Base-by-base conservation (phyloP, 2,113 vertebrate species). In the Muntiacus muntjak region DNA sequence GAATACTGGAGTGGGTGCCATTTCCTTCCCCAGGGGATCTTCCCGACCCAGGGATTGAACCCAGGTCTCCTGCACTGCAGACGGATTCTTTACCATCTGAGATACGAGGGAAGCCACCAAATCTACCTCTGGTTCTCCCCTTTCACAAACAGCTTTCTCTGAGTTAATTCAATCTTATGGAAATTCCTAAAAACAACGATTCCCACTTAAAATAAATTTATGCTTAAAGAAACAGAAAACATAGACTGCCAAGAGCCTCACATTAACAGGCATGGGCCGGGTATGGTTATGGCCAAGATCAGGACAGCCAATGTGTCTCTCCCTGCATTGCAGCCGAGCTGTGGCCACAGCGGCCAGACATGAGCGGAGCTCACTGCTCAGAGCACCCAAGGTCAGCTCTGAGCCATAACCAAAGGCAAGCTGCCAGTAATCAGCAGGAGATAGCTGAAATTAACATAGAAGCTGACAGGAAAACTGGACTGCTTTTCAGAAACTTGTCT, bases 401-500 rank as follows among this genome's bases (percentile, higher is more conserved):
- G 88, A 97, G 79, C 96, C 90, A 52, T n/a, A 87, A 87, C 87
- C 60, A 25, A 89, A 86, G 92, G 87, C 96, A 96, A 85, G 62
- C 79, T 96, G 98, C 94, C 96, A 97, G 45, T 47, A 84, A 96
- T 87, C 91, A 92, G 94, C 74, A 96, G 88, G 87, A 96, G 96
- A 96, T 47, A 97, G 81, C 50, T 97, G 91, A 95, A 93, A 95
- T 94, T 92, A 96, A 97, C 85, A 92, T 11, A 96, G 84, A 87
- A 92, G 85, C 91, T 92, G 97, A 92, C 50, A 94, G 94, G 55
- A 92, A 90, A 95, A 97, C 85, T 17, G 36, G 54, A 85, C 88
- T 94, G 78, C 81, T 94, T 97, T 97, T 94, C 87, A 97, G 89
- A 96, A 97, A 96, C 25, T 43, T 64, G 55, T 58, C 89, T 97